phyloP scores from a whole-genome alignment of 1,140 invertebrate genomes.

The Antheraea mylitta region DNA sequence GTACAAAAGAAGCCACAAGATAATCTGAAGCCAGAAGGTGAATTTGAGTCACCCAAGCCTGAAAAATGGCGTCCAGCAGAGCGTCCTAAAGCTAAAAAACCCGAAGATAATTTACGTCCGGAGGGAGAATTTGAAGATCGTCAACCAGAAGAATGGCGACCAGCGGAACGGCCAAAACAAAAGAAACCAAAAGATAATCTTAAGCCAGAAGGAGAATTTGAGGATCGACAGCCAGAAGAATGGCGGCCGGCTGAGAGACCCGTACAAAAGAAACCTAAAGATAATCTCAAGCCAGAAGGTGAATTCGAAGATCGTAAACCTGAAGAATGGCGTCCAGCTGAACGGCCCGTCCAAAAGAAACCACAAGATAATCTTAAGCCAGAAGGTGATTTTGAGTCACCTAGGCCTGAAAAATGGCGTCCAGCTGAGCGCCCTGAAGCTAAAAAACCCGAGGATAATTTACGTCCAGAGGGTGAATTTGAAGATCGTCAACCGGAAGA shows the following conservation, averaged over 20 bases:
- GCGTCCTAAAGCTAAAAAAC: constrained; percentile 55
- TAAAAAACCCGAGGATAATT: constrained; percentile 72
- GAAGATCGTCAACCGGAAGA: constrained; percentile 37
- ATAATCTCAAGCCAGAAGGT: constrained; percentile 83
- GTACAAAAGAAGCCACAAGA: constrained; percentile 76
- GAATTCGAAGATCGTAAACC: constrained; percentile 80
- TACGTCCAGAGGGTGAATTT: constrained; percentile 74
- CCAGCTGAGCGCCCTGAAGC: constrained; percentile 16
- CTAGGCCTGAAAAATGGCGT: constrained; percentile 47
- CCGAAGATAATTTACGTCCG: constrained; percentile 75
- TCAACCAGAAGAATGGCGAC: constrained; percentile 48
- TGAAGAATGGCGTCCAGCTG: constrained; percentile 66
- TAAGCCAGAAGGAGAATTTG: constrained; percentile 83
- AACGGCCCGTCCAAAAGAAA: constrained; percentile 53
- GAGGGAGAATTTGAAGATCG: constrained; percentile 77
- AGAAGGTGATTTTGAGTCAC: constrained; percentile 82
- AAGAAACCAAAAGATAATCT: constrained; percentile 78
- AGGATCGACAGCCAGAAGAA: constrained; percentile 66
- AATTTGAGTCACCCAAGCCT: constrained; percentile 77
- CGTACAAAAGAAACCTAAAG: constrained; percentile 46
- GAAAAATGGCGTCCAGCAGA: constrained; percentile 65
- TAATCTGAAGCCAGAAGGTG: constrained; percentile 82
- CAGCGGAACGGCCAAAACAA: constrained; percentile 53
- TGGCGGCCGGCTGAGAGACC: constrained; percentile 63
- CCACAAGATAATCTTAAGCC: constrained; percentile 77